Percentiles rank a stretch among this genome's conserved stretches.
These are phyloP conservation scores for Pogona vitticeps DNA, from an alignment of 2,113 vertebrate genomes.

Conservation along the genomic window DNA sequence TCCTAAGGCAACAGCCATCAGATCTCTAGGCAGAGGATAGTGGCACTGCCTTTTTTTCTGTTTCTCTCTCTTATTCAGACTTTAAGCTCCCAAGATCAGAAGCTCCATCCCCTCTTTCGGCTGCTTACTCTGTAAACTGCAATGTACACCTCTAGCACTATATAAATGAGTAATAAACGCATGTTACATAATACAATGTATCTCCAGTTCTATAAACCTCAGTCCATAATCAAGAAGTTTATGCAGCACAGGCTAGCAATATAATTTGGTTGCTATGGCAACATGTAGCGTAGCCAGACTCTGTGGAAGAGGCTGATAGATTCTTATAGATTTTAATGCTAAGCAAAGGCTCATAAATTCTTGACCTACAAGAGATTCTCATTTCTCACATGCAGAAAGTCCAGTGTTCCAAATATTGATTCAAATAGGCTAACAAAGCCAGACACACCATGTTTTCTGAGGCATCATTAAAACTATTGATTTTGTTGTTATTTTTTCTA, in stretches of 20 bases:
- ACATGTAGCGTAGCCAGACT: constrained; percentile 36
- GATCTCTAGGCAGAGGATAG: background rate
- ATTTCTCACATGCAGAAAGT: background rate
- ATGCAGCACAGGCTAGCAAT: constrained; percentile 39
- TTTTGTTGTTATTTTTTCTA: constrained; percentile 35
- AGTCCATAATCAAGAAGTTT: constrained; percentile 47
- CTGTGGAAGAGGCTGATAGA: constrained; percentile 32
- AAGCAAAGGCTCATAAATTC: constrained; percentile 35
- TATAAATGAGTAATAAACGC: background rate
- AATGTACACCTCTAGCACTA: background rate
- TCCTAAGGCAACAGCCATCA: background rate
- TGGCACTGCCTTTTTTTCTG: background rate
- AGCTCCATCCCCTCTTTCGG: background rate
- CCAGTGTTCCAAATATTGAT: constrained; percentile 2
- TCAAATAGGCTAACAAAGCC: background rate
- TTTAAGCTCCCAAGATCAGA: background rate
- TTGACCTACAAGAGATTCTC: constrained; percentile 13
- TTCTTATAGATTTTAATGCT: constrained; percentile 38
- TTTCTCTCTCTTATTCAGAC: background rate
- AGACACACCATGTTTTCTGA: background rate
- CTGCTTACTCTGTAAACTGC: background rate
- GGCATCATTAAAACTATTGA: constrained; percentile 44
- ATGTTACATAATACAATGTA: background rate
- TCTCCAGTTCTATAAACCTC: constrained; percentile 27
- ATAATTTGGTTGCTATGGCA: constrained; percentile 60